phyloP scores from a whole-genome alignment of 1,140 invertebrate species.

The Metaphire vulgaris region DNA sequence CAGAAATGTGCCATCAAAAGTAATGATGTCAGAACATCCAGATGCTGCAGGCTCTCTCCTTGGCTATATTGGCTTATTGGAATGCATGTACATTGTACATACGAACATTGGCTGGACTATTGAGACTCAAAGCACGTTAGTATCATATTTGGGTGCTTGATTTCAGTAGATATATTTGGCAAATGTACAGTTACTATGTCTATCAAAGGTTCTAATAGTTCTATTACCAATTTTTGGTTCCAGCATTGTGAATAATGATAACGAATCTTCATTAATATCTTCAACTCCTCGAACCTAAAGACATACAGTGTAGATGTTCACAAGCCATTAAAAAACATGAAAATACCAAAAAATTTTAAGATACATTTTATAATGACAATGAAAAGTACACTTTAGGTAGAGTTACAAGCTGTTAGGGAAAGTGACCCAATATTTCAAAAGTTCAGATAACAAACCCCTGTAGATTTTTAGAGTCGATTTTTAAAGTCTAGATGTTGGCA shows the following conservation, averaged over 20 bases:
- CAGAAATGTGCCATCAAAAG: not conserved
- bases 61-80: not conserved
- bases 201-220: not conserved
- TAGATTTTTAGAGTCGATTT: no score
- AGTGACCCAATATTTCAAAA: no score
- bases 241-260: constrained; percentile 68
- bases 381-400: not conserved
- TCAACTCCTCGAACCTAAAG: constrained; percentile 49
- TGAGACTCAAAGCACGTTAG: no score
- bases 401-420: no score
- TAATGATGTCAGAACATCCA: not conserved
- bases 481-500: no score
- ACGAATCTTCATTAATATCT: constrained; percentile 68
- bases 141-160: not conserved
- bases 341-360: constrained; percentile 5
- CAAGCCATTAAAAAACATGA: constrained; percentile 4
- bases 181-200: not conserved
- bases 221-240: constrained; percentile 66
- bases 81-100: no score
- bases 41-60: not conserved
- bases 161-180: not conserved
- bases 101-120: no score
- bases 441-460: no score
- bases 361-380: not conserved
- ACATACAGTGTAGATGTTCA: not conserved